These are phyloP conservation scores for Apis florea DNA, from an alignment of 1,140 invertebrate species.

Conservation along the genomic window DNA sequence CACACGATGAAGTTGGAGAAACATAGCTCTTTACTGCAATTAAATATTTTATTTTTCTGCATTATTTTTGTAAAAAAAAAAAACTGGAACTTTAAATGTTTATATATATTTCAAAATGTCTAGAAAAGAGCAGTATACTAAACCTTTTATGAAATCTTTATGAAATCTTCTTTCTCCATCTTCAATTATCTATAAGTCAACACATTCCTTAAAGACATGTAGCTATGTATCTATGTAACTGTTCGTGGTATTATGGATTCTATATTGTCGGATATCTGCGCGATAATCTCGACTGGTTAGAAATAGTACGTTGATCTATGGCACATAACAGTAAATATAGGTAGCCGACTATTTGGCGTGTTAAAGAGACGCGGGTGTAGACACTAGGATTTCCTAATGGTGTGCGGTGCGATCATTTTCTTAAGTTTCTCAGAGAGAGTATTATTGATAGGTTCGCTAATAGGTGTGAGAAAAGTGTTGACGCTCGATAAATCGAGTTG, in stretches of 20 bases:
- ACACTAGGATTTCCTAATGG: slow-evolving; percentile 3
- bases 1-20: too few relatives aligned
- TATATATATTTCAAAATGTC: too few relatives aligned
- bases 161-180: neutral
- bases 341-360: neutral
- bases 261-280: neutral
- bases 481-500: neutral
- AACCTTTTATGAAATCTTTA: too few relatives aligned
- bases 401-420: neutral
- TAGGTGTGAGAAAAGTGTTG: slow-evolving; percentile 15
- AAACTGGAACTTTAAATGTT: too few relatives aligned
- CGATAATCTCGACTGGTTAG: neutral
- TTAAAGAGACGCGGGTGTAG: slow-evolving; percentile 8
- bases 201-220: neutral
- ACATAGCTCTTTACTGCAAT: too few relatives aligned
- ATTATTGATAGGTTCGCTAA: slow-evolving; percentile 18
- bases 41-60: too few relatives aligned
- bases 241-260: neutral
- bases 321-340: neutral
- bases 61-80: too few relatives aligned
- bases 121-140: too few relatives aligned
- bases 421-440: neutral
- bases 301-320: neutral
- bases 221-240: neutral
- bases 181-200: neutral